Evolutionary conservation across 2,113 vertebrate species (phyloP).

Genomic region (Chauna torquata): DNA sequence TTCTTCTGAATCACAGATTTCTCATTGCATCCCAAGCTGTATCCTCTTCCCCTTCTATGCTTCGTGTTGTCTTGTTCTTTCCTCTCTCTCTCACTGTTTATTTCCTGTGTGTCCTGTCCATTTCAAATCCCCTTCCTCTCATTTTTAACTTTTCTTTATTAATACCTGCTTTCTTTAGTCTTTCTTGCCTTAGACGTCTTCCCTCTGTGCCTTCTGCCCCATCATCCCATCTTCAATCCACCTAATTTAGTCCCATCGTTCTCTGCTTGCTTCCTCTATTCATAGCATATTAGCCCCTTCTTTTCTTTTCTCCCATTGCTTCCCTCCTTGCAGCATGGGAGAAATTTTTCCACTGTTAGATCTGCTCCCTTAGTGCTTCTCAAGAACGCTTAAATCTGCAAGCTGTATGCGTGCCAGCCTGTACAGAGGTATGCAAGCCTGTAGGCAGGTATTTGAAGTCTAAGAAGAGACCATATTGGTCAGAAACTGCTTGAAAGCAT

Average conservation of each 20-base stretch:
- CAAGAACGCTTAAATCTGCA: background rate
- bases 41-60: background rate
- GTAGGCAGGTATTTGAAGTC: background rate
- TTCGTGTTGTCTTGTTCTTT: background rate
- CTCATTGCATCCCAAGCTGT: background rate
- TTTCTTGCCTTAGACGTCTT: background rate
- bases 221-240: background rate
- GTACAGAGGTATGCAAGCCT: background rate
- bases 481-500: conserved; percentile 14
- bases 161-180: background rate
- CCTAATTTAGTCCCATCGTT: background rate
- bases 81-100: background rate
- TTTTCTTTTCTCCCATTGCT: background rate
- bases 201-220: background rate
- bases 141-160: background rate
- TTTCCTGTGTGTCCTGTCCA: background rate
- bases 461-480: background rate
- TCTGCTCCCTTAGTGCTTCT: background rate
- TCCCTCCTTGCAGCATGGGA: background rate
- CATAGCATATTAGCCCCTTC: background rate
- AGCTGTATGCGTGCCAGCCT: background rate
- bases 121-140: background rate
- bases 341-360: background rate
- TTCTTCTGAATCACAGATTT: background rate
- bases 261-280: background rate